Percentiles rank a stretch among this genome's conserved stretches.
phyloP scores from a whole-genome alignment of 2,113 vertebrate genomes.

The Danionella cerebrum region DNA sequence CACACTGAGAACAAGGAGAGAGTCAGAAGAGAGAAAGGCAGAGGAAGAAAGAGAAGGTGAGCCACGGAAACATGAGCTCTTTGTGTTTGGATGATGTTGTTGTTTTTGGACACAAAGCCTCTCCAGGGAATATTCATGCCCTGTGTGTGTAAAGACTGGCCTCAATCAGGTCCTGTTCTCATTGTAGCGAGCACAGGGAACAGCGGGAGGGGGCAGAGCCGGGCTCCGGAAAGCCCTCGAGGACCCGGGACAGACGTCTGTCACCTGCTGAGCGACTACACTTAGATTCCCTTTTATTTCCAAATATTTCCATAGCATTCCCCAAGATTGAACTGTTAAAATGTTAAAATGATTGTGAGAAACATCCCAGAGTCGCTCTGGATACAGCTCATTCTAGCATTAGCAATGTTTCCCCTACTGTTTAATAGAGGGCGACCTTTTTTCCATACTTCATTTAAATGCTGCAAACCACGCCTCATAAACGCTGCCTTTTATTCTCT shows the following conservation, averaged over 20 bases:
- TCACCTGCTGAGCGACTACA: not conserved
- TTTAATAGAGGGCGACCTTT: too few species aligned
- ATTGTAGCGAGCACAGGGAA: slow-evolving; percentile 7
- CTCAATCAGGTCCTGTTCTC: slow-evolving; percentile 2
- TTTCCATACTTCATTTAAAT: too few species aligned
- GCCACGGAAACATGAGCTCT: slow-evolving; percentile 35
- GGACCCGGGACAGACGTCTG: slow-evolving; percentile 11
- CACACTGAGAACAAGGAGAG: not conserved
- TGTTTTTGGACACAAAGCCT: slow-evolving; percentile 10
- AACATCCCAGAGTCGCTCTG: too few species aligned
- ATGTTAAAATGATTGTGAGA: too few species aligned
- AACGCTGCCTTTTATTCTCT: too few species aligned
- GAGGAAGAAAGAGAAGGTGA: not conserved
- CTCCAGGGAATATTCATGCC: not conserved
- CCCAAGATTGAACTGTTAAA: too few species aligned
- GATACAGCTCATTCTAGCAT: too few species aligned
- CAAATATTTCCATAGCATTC: too few species aligned
- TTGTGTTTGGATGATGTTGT: slow-evolving; percentile 25
- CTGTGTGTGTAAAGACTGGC: slow-evolving; percentile 3
- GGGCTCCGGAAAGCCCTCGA: slow-evolving; percentile 16
- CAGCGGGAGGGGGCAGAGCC: slow-evolving; percentile 25
- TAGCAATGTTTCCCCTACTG: too few species aligned
- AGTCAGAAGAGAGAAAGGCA: not conserved
- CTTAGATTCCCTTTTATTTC: too few species aligned
- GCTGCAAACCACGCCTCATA: too few species aligned